A percentile compares a stretch with the other conserved stretches of the same genome.
phyloP scores from a whole-genome alignment of 2,888 invertebrate genomes.

The Tineola bisselliella region DNA sequence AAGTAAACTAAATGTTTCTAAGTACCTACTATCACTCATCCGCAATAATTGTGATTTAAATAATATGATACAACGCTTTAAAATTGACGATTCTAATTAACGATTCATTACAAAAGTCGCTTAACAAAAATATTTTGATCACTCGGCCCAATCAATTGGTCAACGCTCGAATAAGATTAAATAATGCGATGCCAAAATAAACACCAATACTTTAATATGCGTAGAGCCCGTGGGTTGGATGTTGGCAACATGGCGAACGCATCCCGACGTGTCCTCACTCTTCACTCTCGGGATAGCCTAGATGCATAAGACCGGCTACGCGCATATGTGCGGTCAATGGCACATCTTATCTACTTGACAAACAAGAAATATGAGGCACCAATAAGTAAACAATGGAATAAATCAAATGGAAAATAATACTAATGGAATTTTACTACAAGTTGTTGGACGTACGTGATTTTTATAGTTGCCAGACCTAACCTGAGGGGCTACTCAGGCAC shows the following conservation, averaged over 20 bases:
- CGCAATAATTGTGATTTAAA: background rate
- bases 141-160: background rate
- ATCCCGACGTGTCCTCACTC: background rate
- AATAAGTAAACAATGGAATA: background rate
- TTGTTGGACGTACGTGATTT: too few species aligned
- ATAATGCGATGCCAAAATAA: slow-evolving; percentile 26
- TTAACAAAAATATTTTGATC: background rate
- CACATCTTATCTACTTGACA: slow-evolving; percentile 1
- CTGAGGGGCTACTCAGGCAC: too few species aligned
- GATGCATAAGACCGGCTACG: background rate
- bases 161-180: slow-evolving; percentile 5
- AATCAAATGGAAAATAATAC: background rate
- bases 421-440: background rate
- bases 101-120: background rate
- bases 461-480: too few species aligned
- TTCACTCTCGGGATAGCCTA: background rate
- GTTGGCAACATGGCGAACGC: slow-evolving; percentile 7
- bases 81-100: background rate
- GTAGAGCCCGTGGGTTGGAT: background rate
- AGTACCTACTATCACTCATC: background rate
- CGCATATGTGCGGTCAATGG: slow-evolving; percentile 2
- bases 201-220: slow-evolving; percentile 16
- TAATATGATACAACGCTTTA: too few species aligned
- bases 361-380: background rate
- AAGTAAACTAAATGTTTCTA: too few species aligned